Evolutionary conservation across 2,888 invertebrate genomes (phyloP).

Genomic region (Cosmia trapezina): DNA sequence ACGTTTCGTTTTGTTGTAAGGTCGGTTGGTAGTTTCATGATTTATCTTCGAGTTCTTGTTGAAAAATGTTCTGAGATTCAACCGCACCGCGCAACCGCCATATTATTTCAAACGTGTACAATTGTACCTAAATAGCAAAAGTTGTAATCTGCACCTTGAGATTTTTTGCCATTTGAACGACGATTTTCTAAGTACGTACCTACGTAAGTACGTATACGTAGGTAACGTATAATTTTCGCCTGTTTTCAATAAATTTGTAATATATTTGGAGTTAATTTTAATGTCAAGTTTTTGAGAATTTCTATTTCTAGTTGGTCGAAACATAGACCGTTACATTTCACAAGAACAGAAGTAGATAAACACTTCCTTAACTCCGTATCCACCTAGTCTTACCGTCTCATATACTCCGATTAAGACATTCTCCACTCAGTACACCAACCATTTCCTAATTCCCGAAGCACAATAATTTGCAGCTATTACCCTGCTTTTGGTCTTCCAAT

Average conservation of each 20-base stretch:
- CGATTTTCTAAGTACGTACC: background rate
- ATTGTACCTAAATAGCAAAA: background rate
- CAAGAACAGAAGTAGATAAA: background rate
- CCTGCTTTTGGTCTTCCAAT: constrained; percentile 32
- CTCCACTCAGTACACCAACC: background rate
- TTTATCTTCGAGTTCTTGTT: constrained; percentile 22
- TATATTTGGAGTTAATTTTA: background rate
- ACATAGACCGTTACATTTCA: background rate
- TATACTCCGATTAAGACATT: constrained; percentile 11
- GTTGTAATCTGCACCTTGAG: background rate
- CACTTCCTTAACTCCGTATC: too few relatives aligned
- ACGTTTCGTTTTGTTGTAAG: constrained; percentile 43
- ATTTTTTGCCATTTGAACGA: background rate
- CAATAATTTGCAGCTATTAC: constrained; percentile 43
- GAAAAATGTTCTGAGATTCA: constrained; percentile 2
- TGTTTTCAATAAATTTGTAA: background rate
- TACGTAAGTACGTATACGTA: too few relatives aligned
- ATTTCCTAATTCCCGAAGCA: constrained; percentile 12
- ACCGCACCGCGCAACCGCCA: background rate
- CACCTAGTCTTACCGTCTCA: background rate
- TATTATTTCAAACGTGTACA: background rate
- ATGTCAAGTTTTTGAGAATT: background rate
- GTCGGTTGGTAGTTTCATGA: constrained; percentile 14
- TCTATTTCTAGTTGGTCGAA: background rate
- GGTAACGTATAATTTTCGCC: background rate